These are phyloP conservation scores for Agapornis roseicollis DNA, from an alignment of 2,113 vertebrate species.

Conservation along the genomic window DNA sequence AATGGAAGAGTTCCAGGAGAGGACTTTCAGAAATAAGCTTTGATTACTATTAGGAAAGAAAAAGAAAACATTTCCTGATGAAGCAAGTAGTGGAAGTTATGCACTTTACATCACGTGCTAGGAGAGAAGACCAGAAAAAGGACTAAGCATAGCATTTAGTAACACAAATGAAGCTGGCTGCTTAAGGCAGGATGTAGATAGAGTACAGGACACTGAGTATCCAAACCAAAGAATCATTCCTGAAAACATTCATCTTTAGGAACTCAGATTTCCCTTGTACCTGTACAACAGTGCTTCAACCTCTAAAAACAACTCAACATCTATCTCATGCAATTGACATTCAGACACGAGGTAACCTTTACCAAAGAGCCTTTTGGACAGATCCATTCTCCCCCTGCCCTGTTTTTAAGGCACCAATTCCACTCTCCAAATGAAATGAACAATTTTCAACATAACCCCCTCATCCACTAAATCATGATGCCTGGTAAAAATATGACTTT, in stretches of 20 bases:
- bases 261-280: neutral
- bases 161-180: neutral
- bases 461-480: slow-evolving; percentile 19
- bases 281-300: neutral
- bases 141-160: neutral
- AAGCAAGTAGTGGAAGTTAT: neutral
- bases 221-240: neutral
- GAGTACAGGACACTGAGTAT: neutral
- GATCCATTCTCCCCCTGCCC: slow-evolving; percentile 23
- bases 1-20: neutral
- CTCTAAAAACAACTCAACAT: neutral
- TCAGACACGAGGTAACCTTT: neutral
- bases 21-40: neutral
- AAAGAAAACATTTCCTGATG: neutral
- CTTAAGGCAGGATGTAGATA: neutral
- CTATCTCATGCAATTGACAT: neutral
- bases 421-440: slow-evolving; percentile 17
- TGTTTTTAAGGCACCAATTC: neutral
- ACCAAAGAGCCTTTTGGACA: neutral
- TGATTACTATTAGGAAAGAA: neutral
- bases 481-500: slow-evolving; percentile 40
- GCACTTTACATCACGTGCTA: neutral
- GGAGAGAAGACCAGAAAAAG: neutral
- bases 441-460: neutral
- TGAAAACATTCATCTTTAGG: neutral